Evolutionary conservation across 2,797 vertebrate species (phyloP).

Genomic region (Malurus leucopterus): DNA sequence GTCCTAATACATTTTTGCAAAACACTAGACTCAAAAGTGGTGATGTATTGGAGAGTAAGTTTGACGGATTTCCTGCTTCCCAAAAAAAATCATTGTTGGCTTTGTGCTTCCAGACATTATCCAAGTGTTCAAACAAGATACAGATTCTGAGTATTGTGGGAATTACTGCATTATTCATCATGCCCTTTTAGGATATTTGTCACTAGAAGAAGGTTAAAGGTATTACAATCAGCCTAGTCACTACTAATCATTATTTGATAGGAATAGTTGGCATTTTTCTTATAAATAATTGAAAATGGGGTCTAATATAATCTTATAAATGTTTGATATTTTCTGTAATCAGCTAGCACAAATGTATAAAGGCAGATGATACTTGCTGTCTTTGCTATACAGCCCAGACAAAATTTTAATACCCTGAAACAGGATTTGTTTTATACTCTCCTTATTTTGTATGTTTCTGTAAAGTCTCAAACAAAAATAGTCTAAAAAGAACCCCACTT

Average conservation of each 20-base stretch:
- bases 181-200: neutral
- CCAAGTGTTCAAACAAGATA: neutral
- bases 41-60: neutral
- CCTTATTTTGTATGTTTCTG: neutral
- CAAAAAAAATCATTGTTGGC: neutral
- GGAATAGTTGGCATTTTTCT: neutral
- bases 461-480: neutral
- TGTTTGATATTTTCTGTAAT: neutral
- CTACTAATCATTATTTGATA: neutral
- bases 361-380: neutral
- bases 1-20: neutral
- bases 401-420: neutral
- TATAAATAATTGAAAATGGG: neutral
- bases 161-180: neutral
- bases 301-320: neutral
- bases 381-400: neutral
- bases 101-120: neutral
- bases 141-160: neutral
- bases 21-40: neutral
- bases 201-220: neutral
- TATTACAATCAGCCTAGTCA: neutral
- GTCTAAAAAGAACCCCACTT: accelerated
- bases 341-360: neutral
- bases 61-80: neutral
- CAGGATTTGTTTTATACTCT: neutral